Conservation (phyloP, 2,797 vertebrate genomes). For the Odontamblyopus rebecca region DNA sequence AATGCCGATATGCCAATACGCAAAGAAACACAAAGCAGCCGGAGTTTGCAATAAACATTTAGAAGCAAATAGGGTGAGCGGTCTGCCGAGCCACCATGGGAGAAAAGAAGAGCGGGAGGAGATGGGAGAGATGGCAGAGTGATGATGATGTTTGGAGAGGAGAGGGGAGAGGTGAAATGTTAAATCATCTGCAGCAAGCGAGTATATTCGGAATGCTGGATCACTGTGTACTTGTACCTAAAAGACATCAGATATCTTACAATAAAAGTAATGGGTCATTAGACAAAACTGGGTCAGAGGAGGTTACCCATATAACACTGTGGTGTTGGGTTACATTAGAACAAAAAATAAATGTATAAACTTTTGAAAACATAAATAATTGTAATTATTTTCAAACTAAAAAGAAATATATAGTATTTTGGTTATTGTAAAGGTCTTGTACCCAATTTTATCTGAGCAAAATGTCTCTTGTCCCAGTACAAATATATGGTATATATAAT, state of each 20-base stretch:
- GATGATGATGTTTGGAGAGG: constrained; percentile 3
- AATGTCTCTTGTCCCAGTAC: too few relatives aligned
- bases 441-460: too few relatives aligned
- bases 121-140: not conserved
- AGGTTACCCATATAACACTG: not conserved
- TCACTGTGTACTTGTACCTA: not conserved
- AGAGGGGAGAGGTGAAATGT: not conserved
- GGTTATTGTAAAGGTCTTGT: too few relatives aligned
- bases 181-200: too few relatives aligned
- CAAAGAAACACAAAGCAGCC: constrained; percentile 4
- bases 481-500: too few relatives aligned
- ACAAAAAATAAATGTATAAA: too few relatives aligned
- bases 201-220: not conserved
- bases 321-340: too few relatives aligned
- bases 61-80: constrained; percentile 5
- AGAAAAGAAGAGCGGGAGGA: not conserved
- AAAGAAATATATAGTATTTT: too few relatives aligned
- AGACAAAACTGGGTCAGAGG: not conserved
- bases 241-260: not conserved
- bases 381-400: too few relatives aligned
- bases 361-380: too few relatives aligned
- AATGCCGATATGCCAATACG: constrained; percentile 14
- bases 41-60: constrained; percentile 21
- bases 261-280: not conserved
- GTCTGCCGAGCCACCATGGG: not conserved